phyloP scores from a whole-genome alignment of 2,797 vertebrate species.

The Artibeus jamaicensis region DNA sequence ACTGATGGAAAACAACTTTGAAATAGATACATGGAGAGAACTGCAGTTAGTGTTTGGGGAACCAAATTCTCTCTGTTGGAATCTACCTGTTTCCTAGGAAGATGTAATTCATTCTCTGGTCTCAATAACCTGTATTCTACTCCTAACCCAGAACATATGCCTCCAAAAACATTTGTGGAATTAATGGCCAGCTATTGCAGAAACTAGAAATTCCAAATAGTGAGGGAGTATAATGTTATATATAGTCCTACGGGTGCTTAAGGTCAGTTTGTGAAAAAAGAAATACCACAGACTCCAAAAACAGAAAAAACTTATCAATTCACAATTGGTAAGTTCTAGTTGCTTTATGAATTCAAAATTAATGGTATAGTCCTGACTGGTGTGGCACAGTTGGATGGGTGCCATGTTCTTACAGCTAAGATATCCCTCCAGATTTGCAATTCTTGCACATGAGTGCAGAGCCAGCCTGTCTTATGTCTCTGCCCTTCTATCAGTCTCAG shows the following conservation, averaged over 20 bases:
- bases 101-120: not conserved
- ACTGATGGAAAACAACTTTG: not conserved
- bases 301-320: not conserved
- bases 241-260: not conserved
- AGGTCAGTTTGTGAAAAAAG: not conserved
- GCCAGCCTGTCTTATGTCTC: too few species aligned
- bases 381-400: too few species aligned
- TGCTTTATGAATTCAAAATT: not conserved
- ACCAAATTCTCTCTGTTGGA: not conserved
- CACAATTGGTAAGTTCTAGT: not conserved
- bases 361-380: not conserved
- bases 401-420: too few species aligned
- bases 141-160: not conserved
- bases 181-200: not conserved
- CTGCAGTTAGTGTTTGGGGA: not conserved
- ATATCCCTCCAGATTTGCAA: too few species aligned
- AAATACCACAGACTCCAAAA: not conserved
- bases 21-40: not conserved
- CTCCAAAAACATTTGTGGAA: not conserved
- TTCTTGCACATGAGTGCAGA: too few species aligned
- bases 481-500: too few species aligned
- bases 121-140: not conserved
- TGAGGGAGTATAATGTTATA: not conserved
- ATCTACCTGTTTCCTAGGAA: not conserved
- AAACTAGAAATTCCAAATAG: not conserved